Evolutionary conservation across 2,797 vertebrate species (phyloP).

Genomic region (Lithobates sylvaticus): DNA sequence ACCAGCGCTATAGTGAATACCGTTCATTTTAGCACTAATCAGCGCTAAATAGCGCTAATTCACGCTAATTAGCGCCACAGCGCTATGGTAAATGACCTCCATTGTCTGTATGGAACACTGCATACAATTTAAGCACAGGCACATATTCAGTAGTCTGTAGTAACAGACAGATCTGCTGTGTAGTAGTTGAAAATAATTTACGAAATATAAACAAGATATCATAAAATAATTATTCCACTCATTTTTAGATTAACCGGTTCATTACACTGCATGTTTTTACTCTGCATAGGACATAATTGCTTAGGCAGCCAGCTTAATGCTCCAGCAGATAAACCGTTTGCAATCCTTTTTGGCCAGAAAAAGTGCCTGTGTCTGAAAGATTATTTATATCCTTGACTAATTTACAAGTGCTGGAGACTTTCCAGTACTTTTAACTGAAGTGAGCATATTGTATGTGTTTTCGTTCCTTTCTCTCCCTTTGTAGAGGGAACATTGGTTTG

Average conservation of each 20-base stretch:
- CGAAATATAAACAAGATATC: neutral
- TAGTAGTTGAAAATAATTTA: too few species aligned
- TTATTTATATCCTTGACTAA: conserved; percentile 64
- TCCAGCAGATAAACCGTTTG: conserved; percentile 63
- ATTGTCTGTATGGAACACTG: too few species aligned
- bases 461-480: conserved; percentile 2
- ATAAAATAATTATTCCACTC: neutral
- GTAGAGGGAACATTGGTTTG: conserved; percentile 38
- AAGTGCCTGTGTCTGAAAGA: conserved; percentile 55
- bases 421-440: conserved; percentile 62
- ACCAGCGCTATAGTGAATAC: too few species aligned
- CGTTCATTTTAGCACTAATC: too few species aligned
- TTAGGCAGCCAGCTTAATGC: conserved; percentile 66
- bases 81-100: too few species aligned
- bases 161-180: too few species aligned
- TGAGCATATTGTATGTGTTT: conserved; percentile 15
- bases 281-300: conserved; percentile 60
- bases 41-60: too few species aligned
- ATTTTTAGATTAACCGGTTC: conserved; percentile 34
- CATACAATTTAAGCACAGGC: too few species aligned
- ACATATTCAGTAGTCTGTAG: too few species aligned
- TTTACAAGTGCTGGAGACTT: conserved; percentile 60
- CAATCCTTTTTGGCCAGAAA: conserved; percentile 63
- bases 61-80: too few species aligned
- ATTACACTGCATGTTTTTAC: conserved; percentile 12